Base-by-base conservation (phyloP, 2,797 vertebrate genomes). In the Platalea minor region DNA sequence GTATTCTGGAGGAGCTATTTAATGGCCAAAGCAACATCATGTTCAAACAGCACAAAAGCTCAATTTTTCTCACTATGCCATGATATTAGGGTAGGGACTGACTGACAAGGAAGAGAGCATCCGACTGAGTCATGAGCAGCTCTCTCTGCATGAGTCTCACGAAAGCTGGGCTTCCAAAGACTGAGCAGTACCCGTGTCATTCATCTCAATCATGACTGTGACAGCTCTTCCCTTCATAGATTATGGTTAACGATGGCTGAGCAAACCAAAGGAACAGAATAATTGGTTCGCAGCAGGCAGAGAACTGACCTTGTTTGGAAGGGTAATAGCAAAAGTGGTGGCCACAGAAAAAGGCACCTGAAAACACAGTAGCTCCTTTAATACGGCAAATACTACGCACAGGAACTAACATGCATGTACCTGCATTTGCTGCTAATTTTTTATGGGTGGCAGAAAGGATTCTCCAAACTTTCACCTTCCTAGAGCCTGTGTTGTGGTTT, bases 201-300 rank as follows among this genome's bases (percentile, higher is more conserved):
- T 91, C 81, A 46, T 73, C 86, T 96, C 86, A 91, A 64, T 95
- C 93, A 87, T 50, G 53, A 21, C 37, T 41, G 60, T 91, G 92
- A 91, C 81, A 92, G 88, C 63, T 88, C 64, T 94, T 94, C 41
- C 60, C 41, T 90, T 92, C 81, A 75, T 46, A 95, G 93, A 87
- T 90, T 94, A 74, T 31, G 41, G n/a, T 73, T 94, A 95, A 77
- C 14, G 17, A 87, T 39, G 41, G 43, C 46, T 90, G 64, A 90
- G 46, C 26, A 89, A 94, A 72, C 13, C 5, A 2, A 20, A 92
- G 33, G 67, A 94, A 72, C 59, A 83, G 33, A 75, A n/a, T 60
- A 82, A 82, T 63, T 70, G 53, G 26, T 79, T 89, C 67, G 83
- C 64, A 92, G n/a, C 14, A 81, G 48, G 31, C 37, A 90, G 63